Evolutionary conservation across 2,797 vertebrate species (phyloP).

Genomic region (Eupleurogrammus muticus): DNA sequence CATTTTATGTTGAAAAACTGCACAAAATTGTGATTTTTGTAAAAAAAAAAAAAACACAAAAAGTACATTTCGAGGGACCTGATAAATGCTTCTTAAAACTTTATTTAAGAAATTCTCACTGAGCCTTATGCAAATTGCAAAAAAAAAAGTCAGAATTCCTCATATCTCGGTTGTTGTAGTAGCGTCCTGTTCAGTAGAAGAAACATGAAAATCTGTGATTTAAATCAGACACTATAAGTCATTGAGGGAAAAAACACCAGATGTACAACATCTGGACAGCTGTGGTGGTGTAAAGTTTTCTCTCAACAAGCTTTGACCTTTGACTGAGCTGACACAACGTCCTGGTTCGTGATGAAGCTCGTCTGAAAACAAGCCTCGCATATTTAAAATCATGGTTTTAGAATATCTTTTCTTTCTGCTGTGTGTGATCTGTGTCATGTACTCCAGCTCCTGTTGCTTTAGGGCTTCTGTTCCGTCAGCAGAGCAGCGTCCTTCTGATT

Average conservation of each 20-base stretch:
- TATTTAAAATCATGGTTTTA: conserved; percentile 8
- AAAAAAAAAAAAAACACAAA: too few species aligned
- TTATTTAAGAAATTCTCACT: too few species aligned
- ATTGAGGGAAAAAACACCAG: background rate
- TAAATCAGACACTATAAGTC: background rate
- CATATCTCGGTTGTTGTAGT: background rate
- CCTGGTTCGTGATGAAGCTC: background rate
- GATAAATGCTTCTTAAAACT: too few species aligned
- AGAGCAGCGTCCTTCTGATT: conserved; percentile 31
- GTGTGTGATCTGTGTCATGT: background rate
- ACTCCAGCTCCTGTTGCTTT: background rate
- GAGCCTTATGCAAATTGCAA: background rate
- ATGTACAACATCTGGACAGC: background rate
- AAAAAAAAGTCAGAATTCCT: background rate
- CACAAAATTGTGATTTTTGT: too few species aligned
- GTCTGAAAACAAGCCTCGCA: background rate
- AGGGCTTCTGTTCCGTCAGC: conserved; percentile 3
- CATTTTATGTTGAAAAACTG: too few species aligned
- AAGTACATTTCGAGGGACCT: too few species aligned
- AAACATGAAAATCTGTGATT: too few species aligned
- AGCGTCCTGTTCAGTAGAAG: too few species aligned
- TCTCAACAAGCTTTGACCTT: background rate
- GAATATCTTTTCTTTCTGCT: conserved; percentile 3
- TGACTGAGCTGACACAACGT: background rate
- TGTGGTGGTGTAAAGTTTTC: background rate